Base-by-base conservation (phyloP, 92 coral and sea anemone species). In the Epizoanthus scotinus region DNA sequence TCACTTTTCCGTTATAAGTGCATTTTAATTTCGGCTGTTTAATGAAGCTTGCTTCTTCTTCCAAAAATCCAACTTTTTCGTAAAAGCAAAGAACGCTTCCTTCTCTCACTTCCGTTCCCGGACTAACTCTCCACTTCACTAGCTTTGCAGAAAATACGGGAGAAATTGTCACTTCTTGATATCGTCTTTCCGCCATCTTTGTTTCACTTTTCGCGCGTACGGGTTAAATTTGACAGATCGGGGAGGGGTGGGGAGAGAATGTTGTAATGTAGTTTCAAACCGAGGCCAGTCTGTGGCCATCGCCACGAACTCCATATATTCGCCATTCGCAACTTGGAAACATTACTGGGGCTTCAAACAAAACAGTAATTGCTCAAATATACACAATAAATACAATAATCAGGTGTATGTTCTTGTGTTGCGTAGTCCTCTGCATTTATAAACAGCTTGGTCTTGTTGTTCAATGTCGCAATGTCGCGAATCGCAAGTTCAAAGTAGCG, bases 1-100 rank as follows among this genome's bases (percentile, higher is more conserved):
- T 87, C 54, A 96, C 94, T 69, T 82, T 86, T 22, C 99, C 98
- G 79, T 93, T 85, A 75, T 84, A 82, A 59, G 77, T 78, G 31
- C 94, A 82, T 86, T 91, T 96, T 78, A 96, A 84, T 86, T 96
- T 96, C 62, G 99, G 99, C 79, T 94, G 98, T 71, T 89, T 87
- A 63, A 94, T 86, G 72, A 89, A 92, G 21, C 91, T 85, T 90
- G 87, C 90, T 65, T 85, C 38, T 21, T 71, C 66, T 13, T 80
- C 88, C 12, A 86, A 82, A 77, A 73, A 81, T 57, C 90, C 87
- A 60, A 84, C 60, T 77, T 87, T 90, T 84, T 95, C 91, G 64
- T 96, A 96, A 53, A 94, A 86, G 31, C 94, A 94, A 73, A 96
- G 99, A 79, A 96, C 93, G 73, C 90, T 89, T 78, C 99, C 98